Evolutionary conservation across 2,888 invertebrate species (phyloP).

Genomic region (Hypolimnas misippus): DNA sequence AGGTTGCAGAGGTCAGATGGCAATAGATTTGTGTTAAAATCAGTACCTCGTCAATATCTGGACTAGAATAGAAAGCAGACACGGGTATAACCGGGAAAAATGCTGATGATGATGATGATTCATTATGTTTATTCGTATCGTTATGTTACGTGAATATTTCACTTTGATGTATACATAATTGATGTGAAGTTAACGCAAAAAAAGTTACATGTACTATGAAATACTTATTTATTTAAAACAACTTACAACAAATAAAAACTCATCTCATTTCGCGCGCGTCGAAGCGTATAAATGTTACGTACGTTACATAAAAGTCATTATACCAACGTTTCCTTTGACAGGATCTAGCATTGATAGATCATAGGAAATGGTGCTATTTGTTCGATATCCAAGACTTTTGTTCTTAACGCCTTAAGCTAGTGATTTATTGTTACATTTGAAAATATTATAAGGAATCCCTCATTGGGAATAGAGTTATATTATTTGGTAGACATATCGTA

Average conservation of each 20-base stretch:
- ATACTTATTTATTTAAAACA: background rate
- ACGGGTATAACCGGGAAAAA: too few species aligned
- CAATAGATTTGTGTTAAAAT: too few species aligned
- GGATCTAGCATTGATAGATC: constrained; percentile 49
- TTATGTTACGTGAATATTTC: too few species aligned
- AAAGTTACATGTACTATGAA: background rate
- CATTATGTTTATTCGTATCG: too few species aligned
- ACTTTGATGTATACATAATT: too few species aligned
- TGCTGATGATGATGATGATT: too few species aligned
- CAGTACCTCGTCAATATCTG: too few species aligned
- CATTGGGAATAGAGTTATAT: too few species aligned
- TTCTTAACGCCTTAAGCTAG: constrained; percentile 45
- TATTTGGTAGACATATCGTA: too few species aligned
- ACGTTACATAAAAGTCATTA: constrained; percentile 24
- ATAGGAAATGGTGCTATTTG: constrained; percentile 49
- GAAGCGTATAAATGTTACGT: constrained; percentile 10
- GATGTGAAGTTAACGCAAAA: too few species aligned
- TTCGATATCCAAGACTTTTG: constrained; percentile 46
- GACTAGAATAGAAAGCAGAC: too few species aligned
- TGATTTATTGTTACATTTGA: constrained; percentile 46
- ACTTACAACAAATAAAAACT: background rate
- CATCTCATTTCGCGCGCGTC: background rate
- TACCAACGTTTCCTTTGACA: constrained; percentile 39
- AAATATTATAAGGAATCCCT: constrained; percentile 22
- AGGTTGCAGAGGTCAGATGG: too few species aligned